Base-by-base conservation (phyloP, 1,140 invertebrate species). In the Ooceraea biroi region DNA sequence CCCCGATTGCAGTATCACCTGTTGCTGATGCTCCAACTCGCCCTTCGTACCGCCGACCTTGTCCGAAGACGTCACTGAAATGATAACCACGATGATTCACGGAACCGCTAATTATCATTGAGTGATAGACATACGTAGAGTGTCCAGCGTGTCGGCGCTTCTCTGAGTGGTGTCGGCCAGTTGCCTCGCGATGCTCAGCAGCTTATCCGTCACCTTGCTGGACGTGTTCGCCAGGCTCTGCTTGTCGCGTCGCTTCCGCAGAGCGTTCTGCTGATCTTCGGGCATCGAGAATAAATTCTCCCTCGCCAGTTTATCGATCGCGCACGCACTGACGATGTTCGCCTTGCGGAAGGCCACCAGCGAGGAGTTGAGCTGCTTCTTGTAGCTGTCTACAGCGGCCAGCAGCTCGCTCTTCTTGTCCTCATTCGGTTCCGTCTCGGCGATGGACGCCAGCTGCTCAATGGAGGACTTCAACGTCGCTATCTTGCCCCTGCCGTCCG, bases 111-210 rank as follows among this genome's bases (percentile, higher is more conserved):
- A 12, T 73, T 55, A 65, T 8, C 1, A 77, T 61, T n/a, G 27
- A 22, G 68, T 85, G 41, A 86, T 50, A 30, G 65, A 89, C 78
- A 94, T 95, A 93, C 97, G 96, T 77, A 99, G 94, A n/a, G 96
- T 96, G 55, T 98, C 97, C 57, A 99, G 94, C 17, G 98, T 98
- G 55, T 96, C 95, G 58, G 97, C 97, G 94, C 98, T 98, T 91
- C 96, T 96, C 87, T 98, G 96, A 17, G 98, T 97, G 22, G 98
- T 98, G 86, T 97, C 97, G 19, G 97, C 97, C 85, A 99, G 94
- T 92, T 97, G 97, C 78, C 97, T 95, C 85, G 97, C 98, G 77
- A 99, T 97, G 58, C 97, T 96, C 57, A 98, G 92, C 85, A 99
- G 94, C 93, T 97, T 97, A 84, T 98, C 97, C 3, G 98, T 98